Conservation (phyloP, 35 echinoderm and acorn worm genomes). For the Apostichopus parvimensis region DNA sequence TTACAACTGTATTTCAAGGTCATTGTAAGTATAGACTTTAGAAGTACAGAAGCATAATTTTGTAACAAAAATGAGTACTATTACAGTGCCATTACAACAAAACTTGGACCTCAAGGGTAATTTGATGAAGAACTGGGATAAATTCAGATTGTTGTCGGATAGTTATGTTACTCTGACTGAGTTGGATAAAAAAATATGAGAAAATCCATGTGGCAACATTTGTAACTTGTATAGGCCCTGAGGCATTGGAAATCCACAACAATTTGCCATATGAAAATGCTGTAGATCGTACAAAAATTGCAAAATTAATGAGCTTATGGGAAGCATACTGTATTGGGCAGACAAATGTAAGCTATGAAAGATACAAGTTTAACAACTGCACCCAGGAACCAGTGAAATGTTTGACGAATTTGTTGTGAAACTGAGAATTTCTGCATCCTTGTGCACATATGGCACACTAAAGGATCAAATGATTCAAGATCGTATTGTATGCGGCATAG, state of each 20-base stretch:
- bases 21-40: background rate
- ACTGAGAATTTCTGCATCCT: too few relatives aligned
- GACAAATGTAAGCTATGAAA: too few relatives aligned
- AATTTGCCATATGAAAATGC: constrained; percentile 51
- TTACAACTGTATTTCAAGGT: background rate
- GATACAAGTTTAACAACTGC: too few relatives aligned
- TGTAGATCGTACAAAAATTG: constrained; percentile 29
- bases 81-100: background rate
- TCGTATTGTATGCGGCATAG: too few relatives aligned
- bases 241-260: too few relatives aligned
- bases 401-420: background rate
- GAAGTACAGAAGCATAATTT: background rate
- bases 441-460: too few relatives aligned
- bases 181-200: too few relatives aligned
- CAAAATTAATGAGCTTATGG: too few relatives aligned
- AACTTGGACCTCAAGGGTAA: background rate
- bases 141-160: background rate
- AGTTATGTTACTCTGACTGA: background rate
- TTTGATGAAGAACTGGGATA: background rate
- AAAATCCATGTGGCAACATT: constrained; percentile 62
- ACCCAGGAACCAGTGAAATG: too few relatives aligned
- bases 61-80: background rate
- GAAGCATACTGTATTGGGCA: too few relatives aligned
- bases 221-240: too few relatives aligned
- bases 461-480: too few relatives aligned